Evolutionary conservation across 2,797 vertebrate genomes (phyloP).

Genomic region (Molossus molossus): DNA sequence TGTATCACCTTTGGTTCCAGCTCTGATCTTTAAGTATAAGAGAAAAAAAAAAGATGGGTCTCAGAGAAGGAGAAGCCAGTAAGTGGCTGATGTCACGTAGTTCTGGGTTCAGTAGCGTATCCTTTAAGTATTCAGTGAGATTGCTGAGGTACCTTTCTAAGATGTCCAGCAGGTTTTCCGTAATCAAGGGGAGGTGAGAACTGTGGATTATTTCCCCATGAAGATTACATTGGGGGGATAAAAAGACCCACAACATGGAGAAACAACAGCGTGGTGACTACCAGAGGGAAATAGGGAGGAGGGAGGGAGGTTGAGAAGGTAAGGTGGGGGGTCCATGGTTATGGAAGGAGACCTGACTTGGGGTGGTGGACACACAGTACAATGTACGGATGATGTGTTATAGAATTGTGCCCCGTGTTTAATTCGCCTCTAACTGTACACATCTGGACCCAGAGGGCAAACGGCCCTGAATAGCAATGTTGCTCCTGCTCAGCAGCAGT

Average conservation of each 20-base stretch:
- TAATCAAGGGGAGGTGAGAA: neutral
- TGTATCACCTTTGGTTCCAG: neutral
- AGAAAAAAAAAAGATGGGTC: neutral
- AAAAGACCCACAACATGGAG: neutral
- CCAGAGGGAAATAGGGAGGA: neutral
- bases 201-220: neutral
- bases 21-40: constrained; percentile 42
- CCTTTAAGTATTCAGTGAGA: neutral
- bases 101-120: neutral
- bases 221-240: neutral
- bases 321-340: neutral
- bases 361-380: neutral
- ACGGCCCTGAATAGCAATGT: neutral
- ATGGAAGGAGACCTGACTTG: neutral
- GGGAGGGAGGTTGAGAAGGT: neutral
- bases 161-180: neutral
- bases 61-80: neutral
- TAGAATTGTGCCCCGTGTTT: neutral
- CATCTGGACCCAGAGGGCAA: constrained; percentile 30
- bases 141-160: neutral
- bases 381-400: neutral
- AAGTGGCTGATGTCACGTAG: neutral
- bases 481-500: neutral
- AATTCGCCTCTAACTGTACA: constrained; percentile 18
- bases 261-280: neutral